Conservation (phyloP, 2,888 invertebrate genomes). For the Phortica okadai region DNA sequence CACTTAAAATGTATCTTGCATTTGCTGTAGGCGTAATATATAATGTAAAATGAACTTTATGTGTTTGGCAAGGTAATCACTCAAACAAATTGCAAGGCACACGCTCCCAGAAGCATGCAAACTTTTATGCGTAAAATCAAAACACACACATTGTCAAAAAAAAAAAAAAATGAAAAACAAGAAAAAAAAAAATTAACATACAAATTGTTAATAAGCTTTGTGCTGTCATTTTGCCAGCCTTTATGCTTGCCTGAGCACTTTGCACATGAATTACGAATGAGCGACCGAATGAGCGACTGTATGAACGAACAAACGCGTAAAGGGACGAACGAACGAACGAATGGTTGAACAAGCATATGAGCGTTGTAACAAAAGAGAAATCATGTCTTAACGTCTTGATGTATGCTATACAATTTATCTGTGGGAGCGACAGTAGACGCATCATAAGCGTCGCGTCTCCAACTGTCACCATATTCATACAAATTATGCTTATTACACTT, state of each 20-base stretch:
- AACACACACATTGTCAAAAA: not conserved
- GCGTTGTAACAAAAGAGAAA: not conserved
- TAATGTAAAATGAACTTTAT: not conserved
- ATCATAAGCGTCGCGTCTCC: not conserved
- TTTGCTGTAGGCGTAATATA: no score
- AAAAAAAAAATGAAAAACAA: not conserved
- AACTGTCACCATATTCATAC: constrained; percentile 18
- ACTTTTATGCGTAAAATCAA: not conserved
- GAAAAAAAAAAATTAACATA: constrained; percentile 35
- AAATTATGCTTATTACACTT: constrained; percentile 36
- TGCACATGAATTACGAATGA: constrained; percentile 10
- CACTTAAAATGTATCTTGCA: no score
- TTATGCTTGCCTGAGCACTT: not conserved
- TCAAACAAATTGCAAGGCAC: not conserved
- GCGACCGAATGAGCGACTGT: not conserved
- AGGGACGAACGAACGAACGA: not conserved
- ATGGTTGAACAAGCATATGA: no score
- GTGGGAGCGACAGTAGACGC: not conserved
- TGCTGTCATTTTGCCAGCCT: constrained; percentile 11
- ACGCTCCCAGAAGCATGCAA: constrained; percentile 27
- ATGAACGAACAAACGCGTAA: not conserved
- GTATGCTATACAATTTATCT: constrained; percentile 34
- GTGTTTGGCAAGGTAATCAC: not conserved
- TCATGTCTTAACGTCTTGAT: constrained; percentile 22
- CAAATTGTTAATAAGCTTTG: constrained; percentile 40